Percentiles rank a stretch among this genome's conserved stretches.
Evolutionary conservation across 1,140 invertebrate genomes (phyloP).

Genomic region (Rhagoletis zephyria): DNA sequence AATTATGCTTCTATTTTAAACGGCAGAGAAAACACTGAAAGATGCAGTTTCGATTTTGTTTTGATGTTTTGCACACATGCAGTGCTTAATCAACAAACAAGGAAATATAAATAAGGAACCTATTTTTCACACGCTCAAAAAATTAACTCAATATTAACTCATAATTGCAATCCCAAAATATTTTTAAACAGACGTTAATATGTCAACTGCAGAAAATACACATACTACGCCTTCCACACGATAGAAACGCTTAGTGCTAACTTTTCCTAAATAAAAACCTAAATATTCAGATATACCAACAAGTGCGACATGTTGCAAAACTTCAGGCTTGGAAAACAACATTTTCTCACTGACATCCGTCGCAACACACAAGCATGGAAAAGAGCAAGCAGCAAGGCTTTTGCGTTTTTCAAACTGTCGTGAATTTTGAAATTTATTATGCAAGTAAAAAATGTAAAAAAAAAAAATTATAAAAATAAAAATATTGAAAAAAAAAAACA

Average conservation of each 20-base stretch:
- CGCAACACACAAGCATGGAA: conserved; percentile 1
- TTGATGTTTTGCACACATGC: not conserved
- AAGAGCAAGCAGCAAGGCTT: conserved; percentile 1
- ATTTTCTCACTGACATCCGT: not conserved
- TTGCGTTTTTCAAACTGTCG: conserved; percentile 47
- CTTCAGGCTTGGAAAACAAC: not conserved
- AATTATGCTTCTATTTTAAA: conserved; percentile 22
- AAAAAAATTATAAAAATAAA: conserved; percentile 42
- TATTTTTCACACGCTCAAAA: too few relatives aligned
- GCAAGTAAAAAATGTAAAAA: conserved; percentile 53
- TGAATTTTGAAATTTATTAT: conserved; percentile 55
- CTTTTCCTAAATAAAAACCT: conserved; percentile 17
- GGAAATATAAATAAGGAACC: not conserved
- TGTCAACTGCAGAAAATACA: not conserved
- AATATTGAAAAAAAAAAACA: conserved; percentile 10
- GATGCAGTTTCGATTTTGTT: conserved; percentile 14
- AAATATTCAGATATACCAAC: not conserved
- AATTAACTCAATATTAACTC: not conserved
- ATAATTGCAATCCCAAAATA: conserved; percentile 7
- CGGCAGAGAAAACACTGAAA: not conserved
- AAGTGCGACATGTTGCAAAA: too few relatives aligned
- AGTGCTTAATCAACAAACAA: not conserved
- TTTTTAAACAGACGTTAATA: not conserved
- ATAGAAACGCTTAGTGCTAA: conserved; percentile 32
- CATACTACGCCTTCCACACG: conserved; percentile 26